A percentile compares a stretch with the other conserved stretches of the same genome.
Conservation (phyloP, 2,888 invertebrate species). For the Macrophya annulata region DNA sequence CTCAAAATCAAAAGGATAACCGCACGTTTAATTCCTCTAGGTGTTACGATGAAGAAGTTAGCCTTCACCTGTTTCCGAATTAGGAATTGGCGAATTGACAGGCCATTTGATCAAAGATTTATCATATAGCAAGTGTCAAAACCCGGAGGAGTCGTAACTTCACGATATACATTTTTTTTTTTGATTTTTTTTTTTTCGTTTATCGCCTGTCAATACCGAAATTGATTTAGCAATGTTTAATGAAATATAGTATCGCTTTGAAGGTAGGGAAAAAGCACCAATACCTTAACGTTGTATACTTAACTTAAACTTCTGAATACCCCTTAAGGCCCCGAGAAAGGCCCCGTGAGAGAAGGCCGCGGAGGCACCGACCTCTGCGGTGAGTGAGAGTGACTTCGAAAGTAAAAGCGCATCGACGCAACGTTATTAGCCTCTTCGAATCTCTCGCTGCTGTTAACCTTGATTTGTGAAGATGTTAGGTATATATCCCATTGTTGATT, state of each 20-base stretch:
- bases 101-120: constrained; percentile 4
- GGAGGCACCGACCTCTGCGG: constrained; percentile 60
- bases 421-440: constrained; percentile 58
- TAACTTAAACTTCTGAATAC: neutral
- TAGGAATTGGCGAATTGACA: constrained; percentile 24
- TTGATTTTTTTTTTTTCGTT: too few relatives aligned
- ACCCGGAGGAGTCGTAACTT: neutral
- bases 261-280: neutral
- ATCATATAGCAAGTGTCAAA: neutral
- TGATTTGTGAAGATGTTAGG: constrained; percentile 50
- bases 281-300: neutral
- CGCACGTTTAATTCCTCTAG: neutral
- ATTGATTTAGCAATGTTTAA: constrained; percentile 33
- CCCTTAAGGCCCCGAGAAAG: constrained; percentile 49
- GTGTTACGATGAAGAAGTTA: constrained; percentile 24
- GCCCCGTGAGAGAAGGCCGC: constrained; percentile 49
- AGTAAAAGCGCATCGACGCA: constrained; percentile 65
- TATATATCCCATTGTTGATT: neutral
- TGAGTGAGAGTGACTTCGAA: constrained; percentile 71
- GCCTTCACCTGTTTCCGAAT: constrained; percentile 53
- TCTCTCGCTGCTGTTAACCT: constrained; percentile 58
- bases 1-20: constrained; percentile 27
- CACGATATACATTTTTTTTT: constrained; percentile 17
- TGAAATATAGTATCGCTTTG: neutral
- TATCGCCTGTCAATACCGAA: constrained; percentile 28